Conservation (phyloP, 2,888 invertebrate species). For the Lymantria dispar region DNA sequence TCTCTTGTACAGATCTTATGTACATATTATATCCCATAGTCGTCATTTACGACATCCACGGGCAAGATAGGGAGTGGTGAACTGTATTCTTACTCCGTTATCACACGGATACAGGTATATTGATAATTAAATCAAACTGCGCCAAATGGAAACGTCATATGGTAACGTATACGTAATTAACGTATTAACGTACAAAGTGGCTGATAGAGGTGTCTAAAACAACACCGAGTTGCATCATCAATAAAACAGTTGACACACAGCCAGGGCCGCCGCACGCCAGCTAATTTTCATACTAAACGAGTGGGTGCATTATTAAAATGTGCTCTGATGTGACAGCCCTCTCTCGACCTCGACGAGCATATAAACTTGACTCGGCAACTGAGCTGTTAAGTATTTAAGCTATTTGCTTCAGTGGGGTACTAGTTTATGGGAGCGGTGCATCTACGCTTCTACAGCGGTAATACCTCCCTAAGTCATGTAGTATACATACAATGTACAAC, state of each 20-base stretch:
- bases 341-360: conserved; percentile 55
- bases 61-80: too few relatives aligned
- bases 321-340: conserved; percentile 67
- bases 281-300: conserved; percentile 82
- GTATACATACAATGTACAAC: conserved; percentile 11
- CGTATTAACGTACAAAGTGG: conserved; percentile 41
- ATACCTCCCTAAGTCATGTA: conserved; percentile 20
- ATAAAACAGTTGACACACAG: conserved; percentile 58
- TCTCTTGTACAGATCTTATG: too few relatives aligned
- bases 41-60: too few relatives aligned
- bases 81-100: too few relatives aligned
- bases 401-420: conserved; percentile 52
- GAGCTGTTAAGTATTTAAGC: conserved; percentile 63
- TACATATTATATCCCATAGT: too few relatives aligned
- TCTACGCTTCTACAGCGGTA: conserved; percentile 24
- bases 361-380: conserved; percentile 64
- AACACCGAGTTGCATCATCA: conserved; percentile 46
- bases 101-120: too few relatives aligned
- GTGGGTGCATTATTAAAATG: conserved; percentile 78
- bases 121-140: too few relatives aligned
- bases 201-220: conserved; percentile 33
- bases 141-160: too few relatives aligned
- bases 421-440: conserved; percentile 42
- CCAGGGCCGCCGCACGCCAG: conserved; percentile 54
- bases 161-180: conserved; percentile 12